phyloP scores from a whole-genome alignment of 2,113 vertebrate genomes.

The Pagrus major region DNA sequence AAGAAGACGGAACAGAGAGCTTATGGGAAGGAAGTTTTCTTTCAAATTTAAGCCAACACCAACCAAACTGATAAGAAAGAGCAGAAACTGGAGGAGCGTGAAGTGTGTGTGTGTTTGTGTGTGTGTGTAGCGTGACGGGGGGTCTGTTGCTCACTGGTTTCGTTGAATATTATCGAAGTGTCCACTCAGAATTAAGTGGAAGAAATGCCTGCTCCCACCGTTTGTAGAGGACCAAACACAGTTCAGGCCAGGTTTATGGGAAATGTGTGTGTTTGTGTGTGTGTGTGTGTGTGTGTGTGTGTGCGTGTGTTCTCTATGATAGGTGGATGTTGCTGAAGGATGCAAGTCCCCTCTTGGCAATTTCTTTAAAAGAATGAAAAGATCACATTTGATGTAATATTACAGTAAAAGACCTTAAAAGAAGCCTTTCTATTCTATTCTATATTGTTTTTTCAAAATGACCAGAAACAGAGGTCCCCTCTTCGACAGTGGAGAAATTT shows the following conservation, averaged over 20 bases:
- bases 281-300: neutral
- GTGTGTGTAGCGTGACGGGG: constrained; percentile 7
- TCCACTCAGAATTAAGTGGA: constrained; percentile 49
- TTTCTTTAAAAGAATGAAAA: too few species aligned
- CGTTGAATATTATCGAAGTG: constrained; percentile 46
- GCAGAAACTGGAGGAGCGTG: neutral
- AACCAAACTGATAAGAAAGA: constrained; percentile 6
- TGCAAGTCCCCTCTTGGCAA: too few species aligned
- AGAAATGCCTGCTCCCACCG: neutral
- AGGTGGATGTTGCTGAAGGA: too few species aligned
- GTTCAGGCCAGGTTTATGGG: constrained; percentile 25
- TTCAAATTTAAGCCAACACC: neutral
- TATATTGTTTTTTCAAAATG: too few species aligned
- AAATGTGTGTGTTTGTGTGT: constrained; percentile 24
- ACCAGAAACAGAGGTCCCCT: too few species aligned
- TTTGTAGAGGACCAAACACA: constrained; percentile 16
- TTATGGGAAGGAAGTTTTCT: neutral
- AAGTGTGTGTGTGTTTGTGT: neutral
- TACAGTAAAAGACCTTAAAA: too few species aligned
- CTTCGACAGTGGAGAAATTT: too few species aligned
- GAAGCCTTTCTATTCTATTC: too few species aligned
- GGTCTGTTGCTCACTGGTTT: constrained; percentile 11
- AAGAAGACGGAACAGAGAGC: neutral
- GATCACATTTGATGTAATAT: too few species aligned
- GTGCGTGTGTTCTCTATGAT: too few species aligned